Evolutionary conservation across 2,797 vertebrate species (phyloP), one percentile per base, ranked within the genome.

Genomic region (Adrianichthys oophorus): DNA sequence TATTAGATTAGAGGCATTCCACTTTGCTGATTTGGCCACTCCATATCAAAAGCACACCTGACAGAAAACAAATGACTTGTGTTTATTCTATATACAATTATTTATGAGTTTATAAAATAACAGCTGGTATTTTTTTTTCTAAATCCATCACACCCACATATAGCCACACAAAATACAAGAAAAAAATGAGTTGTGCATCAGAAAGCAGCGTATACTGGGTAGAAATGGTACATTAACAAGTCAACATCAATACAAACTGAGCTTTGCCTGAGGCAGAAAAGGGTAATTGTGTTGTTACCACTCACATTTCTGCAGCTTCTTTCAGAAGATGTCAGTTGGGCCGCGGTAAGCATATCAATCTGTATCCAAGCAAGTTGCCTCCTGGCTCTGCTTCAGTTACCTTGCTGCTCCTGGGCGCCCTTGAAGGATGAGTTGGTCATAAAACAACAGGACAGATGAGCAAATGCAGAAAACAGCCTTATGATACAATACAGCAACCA

Each of bases 341-440:
- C 10, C 15, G 65, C 48, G 59, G 29, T 6, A 24, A 63, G 47
- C 48, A 29, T 41, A 40, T 47, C 37, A 61, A 76, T 65, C 52
- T n/a, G 48, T 48, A 29, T 68, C 42, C 42, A 60, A 63, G 47
- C 52, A 64, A 76, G 64, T 61, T 59, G 42, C 55, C 65, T 69
- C 57, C 46, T 24, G 70, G 67, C 68, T 68, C 47, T 41, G 62
- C 52, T 45, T 42, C 57, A 26, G 57, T 70, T 68, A 52, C 16
- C 68, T 55, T 12, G 29, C 62, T 51, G 68, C 74, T 68, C 49
- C 55, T 42, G 56, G 69, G 49, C 10, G 14, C 52, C 75, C 65
- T 81, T 17, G 61, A 54, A 66, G 59, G 62, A 75, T 16, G 44
- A 56, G 48, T 78, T 85, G 81, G 72, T 85, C 79, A 81, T 71